Evolutionary conservation across 1,140 invertebrate genomes (phyloP).

Genomic region (Dendroctonus ponderosae): DNA sequence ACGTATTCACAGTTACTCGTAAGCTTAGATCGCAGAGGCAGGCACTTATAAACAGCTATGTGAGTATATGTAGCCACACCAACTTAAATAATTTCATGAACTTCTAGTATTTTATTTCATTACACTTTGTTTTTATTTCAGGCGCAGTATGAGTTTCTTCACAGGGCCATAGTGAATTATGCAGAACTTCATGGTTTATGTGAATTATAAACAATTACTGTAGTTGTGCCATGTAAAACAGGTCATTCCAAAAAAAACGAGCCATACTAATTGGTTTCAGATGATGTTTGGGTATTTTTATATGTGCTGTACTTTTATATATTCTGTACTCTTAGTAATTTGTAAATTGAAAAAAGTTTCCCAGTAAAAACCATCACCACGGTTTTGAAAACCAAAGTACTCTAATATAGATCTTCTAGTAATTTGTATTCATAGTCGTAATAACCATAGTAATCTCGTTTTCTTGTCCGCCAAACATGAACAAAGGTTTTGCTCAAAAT

Average conservation of each 20-base stretch:
- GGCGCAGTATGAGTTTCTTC: conserved; percentile 89
- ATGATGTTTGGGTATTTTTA: conserved; percentile 42
- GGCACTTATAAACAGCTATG: conserved; percentile 78
- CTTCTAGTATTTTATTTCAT: background rate
- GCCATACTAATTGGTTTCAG: conserved; percentile 31
- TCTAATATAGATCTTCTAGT: conserved; percentile 22
- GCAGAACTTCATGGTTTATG: conserved; percentile 77
- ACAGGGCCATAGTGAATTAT: conserved; percentile 86
- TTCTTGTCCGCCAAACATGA: conserved; percentile 17
- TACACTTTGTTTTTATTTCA: conserved; percentile 51
- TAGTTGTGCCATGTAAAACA: conserved; percentile 34
- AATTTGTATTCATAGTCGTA: conserved; percentile 16
- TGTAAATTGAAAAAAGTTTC: conserved; percentile 33
- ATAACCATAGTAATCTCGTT: conserved; percentile 22
- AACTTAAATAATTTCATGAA: no score
- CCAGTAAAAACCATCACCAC: conserved; percentile 40
- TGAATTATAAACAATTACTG: conserved; percentile 43
- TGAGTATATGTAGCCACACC: conserved; percentile 55
- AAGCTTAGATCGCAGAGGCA: conserved; percentile 82
- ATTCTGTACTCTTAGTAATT: conserved; percentile 32
- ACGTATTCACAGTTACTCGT: conserved; percentile 79
- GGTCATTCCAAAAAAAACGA: conserved; percentile 38
- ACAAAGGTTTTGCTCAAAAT: conserved; percentile 30
- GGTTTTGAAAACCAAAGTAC: conserved; percentile 43
- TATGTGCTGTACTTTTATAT: conserved; percentile 38